Percentiles rank a stretch among this genome's conserved stretches.
These are phyloP conservation scores for Drosophila multiciliata DNA, from an alignment of 2,888 invertebrate genomes.

Conservation along the genomic window DNA sequence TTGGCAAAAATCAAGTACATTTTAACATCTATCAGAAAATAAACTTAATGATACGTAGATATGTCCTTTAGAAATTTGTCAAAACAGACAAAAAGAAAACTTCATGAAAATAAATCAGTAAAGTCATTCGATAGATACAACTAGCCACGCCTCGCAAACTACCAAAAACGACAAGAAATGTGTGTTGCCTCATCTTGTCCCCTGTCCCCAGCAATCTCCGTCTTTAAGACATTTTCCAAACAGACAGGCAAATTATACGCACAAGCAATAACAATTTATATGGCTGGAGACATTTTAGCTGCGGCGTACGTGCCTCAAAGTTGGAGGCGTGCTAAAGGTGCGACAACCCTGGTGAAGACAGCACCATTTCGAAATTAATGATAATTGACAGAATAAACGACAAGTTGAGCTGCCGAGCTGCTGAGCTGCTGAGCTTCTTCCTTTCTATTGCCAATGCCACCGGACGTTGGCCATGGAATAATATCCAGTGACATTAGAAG, in stretches of 20 bases:
- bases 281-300: constrained; percentile 51
- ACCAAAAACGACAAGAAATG: constrained; percentile 25
- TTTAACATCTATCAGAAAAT: background rate
- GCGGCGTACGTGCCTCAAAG: constrained; percentile 40
- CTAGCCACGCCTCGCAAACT: constrained; percentile 46
- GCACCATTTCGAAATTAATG: constrained; percentile 76
- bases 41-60: background rate
- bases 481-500: constrained; percentile 70
- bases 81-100: background rate
- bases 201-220: background rate
- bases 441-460: constrained; percentile 3
- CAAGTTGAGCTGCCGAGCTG: constrained; percentile 70
- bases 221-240: constrained; percentile 48
- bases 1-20: too few relatives aligned
- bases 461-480: constrained; percentile 46
- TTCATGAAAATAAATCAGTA: constrained; percentile 46
- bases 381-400: constrained; percentile 82
- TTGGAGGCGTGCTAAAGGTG: constrained; percentile 55
- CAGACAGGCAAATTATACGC: constrained; percentile 51
- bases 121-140: constrained; percentile 28
- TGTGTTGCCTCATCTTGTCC: background rate
- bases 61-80: background rate
- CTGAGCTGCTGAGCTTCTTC: constrained; percentile 23
- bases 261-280: constrained; percentile 74
- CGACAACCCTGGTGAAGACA: constrained; percentile 64